Base-by-base conservation (phyloP, 2,888 invertebrate species). In the Leptinotarsa rubiginosa region DNA sequence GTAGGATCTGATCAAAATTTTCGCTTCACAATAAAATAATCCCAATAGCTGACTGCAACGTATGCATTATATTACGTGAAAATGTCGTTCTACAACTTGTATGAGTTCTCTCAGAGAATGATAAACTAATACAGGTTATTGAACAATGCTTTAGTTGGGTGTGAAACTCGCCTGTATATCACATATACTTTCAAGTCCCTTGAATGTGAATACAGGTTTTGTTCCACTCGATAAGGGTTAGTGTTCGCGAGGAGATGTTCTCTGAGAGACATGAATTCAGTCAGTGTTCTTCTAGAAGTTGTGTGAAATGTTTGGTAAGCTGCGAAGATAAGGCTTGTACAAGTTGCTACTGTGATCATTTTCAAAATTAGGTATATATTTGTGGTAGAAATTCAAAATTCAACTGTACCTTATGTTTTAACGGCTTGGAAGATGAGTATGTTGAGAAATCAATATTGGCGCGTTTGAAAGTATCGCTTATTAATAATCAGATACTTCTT, bases 161-260 rank as follows among this genome's bases (percentile, higher is more conserved):
- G 70, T 66, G 50, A 76, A 75, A 75, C 66, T 62, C 70, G 59
- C 64, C 75, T 69, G 68, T 78, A 75, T 75, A 49, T 67, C 67
- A 69, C 73, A 31, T 75, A 65, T 69, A 72, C 74, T 73, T 78
- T 78, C 73, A 74, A 73, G 75, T 77, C 71, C 56, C 59, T 49
- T 20, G 65, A 50, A 20, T 62, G 31, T 49, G n/a, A 56, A 66
- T 56, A 65, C 72, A 69, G 70, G 75, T 75, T 56, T 72, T 70
- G 71, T 69, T 69, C 56, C 41, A 72, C 47, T 49, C 47, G 54
- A 50, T 70, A 75, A 75, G 72, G 75, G 47, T 66, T 54, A 69
- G 65, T 72, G 69, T 72, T 75, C 50, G 25, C 22, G 22, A 62
- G 31, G 18, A 69, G 65, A 69, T 65, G 69, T 59, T 59, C 50